A percentile compares a stretch with the other conserved stretches of the same genome.
phyloP scores from a whole-genome alignment of 2,113 vertebrate genomes.

The Lophius piscatorius region DNA sequence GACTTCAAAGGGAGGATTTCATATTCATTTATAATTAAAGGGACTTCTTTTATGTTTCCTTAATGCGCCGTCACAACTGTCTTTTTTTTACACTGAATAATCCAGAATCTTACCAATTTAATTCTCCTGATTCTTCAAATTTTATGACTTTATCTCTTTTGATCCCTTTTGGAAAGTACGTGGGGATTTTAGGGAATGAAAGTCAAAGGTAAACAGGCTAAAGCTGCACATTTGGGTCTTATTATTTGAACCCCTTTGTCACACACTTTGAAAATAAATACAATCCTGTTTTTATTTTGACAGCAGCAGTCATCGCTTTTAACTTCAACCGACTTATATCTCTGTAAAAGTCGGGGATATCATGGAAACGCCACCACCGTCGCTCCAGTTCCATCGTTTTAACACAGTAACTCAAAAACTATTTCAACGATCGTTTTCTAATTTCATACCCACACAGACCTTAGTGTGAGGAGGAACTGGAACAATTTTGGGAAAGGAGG shows the following conservation, averaged over 20 bases:
- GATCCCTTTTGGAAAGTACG: slow-evolving; percentile 22
- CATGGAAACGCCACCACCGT: too few relatives aligned
- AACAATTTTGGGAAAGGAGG: too few relatives aligned
- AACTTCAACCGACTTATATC: slow-evolving; percentile 32
- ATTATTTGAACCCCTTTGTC: slow-evolving; percentile 26
- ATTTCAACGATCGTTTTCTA: too few relatives aligned
- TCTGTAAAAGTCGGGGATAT: background rate
- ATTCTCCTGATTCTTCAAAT: slow-evolving; percentile 47
- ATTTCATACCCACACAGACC: too few relatives aligned
- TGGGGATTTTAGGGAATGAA: slow-evolving; percentile 43
- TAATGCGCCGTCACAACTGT: slow-evolving; percentile 25
- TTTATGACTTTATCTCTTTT: slow-evolving; percentile 32
- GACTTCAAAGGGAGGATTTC: slow-evolving; percentile 44
- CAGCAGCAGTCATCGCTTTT: slow-evolving; percentile 6
- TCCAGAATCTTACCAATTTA: slow-evolving; percentile 49
- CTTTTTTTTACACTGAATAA: slow-evolving; percentile 29
- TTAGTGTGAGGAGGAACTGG: too few relatives aligned
- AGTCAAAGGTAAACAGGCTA: slow-evolving; percentile 52
- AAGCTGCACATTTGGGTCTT: slow-evolving; percentile 39
- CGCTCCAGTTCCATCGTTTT: too few relatives aligned
- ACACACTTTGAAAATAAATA: slow-evolving; percentile 14
- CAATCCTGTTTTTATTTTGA: slow-evolving; percentile 1
- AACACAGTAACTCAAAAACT: too few relatives aligned
- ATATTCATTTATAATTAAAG: slow-evolving; percentile 13
- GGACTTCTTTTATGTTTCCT: slow-evolving; percentile 38